Percentiles rank a stretch among this genome's conserved stretches.
phyloP scores from a whole-genome alignment of 2,113 vertebrate genomes.

The Tenebrosternarchus preto region DNA sequence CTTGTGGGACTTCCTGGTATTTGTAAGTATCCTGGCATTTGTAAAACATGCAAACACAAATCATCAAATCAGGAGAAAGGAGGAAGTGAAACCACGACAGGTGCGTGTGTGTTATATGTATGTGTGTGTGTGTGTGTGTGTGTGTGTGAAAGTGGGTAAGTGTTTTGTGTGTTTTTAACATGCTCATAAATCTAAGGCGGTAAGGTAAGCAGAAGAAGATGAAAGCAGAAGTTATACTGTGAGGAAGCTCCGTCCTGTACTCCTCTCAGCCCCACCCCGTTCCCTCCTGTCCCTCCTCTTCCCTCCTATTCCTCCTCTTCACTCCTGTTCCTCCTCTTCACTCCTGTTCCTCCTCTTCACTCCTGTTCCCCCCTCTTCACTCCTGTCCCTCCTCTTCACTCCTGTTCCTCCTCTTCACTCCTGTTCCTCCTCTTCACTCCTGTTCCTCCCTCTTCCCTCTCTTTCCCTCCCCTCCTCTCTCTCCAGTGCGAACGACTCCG shows the following conservation, averaged over 20 bases:
- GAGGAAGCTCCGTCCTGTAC: neutral
- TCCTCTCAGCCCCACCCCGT: neutral
- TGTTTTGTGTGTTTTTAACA: constrained; percentile 1
- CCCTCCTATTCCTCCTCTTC: no score
- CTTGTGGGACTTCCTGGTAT: constrained; percentile 42
- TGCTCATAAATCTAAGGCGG: constrained; percentile 35
- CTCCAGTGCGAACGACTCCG: no score
- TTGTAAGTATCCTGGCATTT: constrained; percentile 12
- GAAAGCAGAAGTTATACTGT: constrained; percentile 33
- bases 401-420: no score
- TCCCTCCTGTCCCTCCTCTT: no score
- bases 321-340: no score
- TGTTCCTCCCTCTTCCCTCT: no score
- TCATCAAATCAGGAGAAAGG: constrained; percentile 38
- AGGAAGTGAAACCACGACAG: constrained; percentile 43
- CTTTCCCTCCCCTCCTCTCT: neutral
- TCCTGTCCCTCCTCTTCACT: no score
- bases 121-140: neutral
- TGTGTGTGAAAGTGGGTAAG: constrained; percentile 16
- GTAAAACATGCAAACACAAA: constrained; percentile 71
- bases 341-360: no score
- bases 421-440: no score
- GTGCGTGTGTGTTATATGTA: constrained; percentile 26
- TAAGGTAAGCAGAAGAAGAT: constrained; percentile 12
- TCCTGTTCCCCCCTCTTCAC: no score